Percentiles rank a stretch among this genome's conserved stretches.
phyloP scores from a whole-genome alignment of 2,797 vertebrate species.

The Gymnoscopelus microlampas region DNA sequence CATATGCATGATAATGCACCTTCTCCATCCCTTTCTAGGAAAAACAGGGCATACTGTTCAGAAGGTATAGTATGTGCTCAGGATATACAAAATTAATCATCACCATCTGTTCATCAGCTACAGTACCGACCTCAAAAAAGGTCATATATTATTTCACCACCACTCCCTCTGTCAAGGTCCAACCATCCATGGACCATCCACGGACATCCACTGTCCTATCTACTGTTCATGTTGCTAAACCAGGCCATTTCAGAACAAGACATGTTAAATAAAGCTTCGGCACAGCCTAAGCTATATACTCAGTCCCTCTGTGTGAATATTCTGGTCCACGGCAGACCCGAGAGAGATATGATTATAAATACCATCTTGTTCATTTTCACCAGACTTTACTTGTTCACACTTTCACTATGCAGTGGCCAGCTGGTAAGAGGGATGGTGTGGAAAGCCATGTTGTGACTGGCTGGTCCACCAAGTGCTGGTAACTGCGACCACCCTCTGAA shows the following conservation, averaged over 20 bases:
- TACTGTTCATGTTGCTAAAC: conserved; percentile 43
- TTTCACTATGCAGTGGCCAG: conserved; percentile 26
- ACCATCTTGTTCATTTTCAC: conserved; percentile 2
- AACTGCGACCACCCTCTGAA: conserved; percentile 59
- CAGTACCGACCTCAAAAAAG: conserved; percentile 47
- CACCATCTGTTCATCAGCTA: conserved; percentile 59
- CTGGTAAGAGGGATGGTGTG: conserved; percentile 36
- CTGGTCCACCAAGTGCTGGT: conserved; percentile 43
- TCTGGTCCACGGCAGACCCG: conserved; percentile 23
- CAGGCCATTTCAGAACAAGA: conserved; percentile 48
- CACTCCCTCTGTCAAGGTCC: conserved; percentile 37
- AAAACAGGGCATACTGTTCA: background rate
- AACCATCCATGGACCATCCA: conserved; percentile 53
- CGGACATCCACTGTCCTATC: conserved; percentile 47
- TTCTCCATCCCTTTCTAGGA: no score
- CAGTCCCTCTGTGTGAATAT: conserved; percentile 21
- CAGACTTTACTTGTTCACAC: conserved; percentile 20
- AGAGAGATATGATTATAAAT: conserved; percentile 38
- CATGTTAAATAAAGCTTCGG: conserved; percentile 3
- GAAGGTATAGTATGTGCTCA: background rate
- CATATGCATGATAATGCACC: no score
- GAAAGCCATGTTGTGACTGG: conserved; percentile 59
- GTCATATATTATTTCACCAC: conserved; percentile 55
- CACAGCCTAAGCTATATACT: background rate
- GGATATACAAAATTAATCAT: conserved; percentile 57